phyloP scores from a whole-genome alignment of 2,113 vertebrate species.

The Elephantulus edwardii region DNA sequence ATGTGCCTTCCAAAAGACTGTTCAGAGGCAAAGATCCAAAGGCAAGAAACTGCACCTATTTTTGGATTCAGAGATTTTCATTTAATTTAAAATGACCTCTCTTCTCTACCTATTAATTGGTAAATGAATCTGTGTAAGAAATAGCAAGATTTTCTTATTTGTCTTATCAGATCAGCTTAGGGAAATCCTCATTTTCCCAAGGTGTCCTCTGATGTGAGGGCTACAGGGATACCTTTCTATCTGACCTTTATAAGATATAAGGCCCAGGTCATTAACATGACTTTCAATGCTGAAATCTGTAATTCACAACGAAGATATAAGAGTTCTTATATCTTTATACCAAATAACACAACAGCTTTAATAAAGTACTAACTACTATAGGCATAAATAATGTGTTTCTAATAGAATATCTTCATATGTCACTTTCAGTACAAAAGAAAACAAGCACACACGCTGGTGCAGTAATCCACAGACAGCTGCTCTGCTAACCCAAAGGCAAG shows the following conservation, averaged over 20 bases:
- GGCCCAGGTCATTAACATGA: background rate
- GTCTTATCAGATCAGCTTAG: background rate
- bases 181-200: conserved; percentile 8
- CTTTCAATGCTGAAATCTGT: background rate
- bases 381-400: background rate
- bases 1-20: conserved; percentile 22
- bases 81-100: conserved; percentile 55
- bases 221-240: background rate
- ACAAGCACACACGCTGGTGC: no score
- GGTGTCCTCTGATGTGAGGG: background rate
- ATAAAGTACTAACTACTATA: background rate
- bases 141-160: background rate
- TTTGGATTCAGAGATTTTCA: conserved; percentile 57
- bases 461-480: no score
- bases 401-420: background rate
- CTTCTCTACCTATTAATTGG: background rate
- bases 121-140: background rate
- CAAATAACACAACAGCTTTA: background rate
- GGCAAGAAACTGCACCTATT: conserved; percentile 47
- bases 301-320: background rate
- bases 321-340: background rate
- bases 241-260: background rate
- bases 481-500: no score
- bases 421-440: background rate
- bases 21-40: conserved; percentile 57